Base-by-base conservation (phyloP, 30 jellyfish, hydroid and myxozoan species). In the Aurelia sp. region DNA sequence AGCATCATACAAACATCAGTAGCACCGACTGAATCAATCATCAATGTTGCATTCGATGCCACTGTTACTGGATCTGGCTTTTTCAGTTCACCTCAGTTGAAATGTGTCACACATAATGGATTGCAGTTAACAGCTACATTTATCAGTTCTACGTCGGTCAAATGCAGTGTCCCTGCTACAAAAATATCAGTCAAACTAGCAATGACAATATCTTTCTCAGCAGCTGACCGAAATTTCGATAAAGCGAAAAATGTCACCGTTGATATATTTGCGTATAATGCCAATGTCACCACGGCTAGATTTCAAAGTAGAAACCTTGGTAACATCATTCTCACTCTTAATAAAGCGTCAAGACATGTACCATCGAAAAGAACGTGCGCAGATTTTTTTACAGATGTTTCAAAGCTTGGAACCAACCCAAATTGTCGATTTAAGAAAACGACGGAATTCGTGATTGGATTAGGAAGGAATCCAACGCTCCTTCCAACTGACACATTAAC, bases 41-140 rank as follows among this genome's bases (percentile, higher is more conserved):
- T 63, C 40, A 41, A 52, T 66, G n/a, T 47, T 2, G 82, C 82
- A 4, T 62, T 64, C 31, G 83, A 48, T 1, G 70, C 77, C 7
- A 86, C 73, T 7, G 21, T 86, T 3, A 58, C 58, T 18, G 95
- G 95, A 5, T 10, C 44, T 4, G 76, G 66, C 41, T 86, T 86
- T 66, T n/a, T 70, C 31, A 57, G 53, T 55, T 71, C 84, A 30
- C 13, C 71, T 22, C 31, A 65, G 8, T 30, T 86, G 51, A 37
- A 22, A n/a, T 86, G 95, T 44, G 59, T 86, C 17, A 66, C 90
- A 65, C 37, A 80, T 18, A n/a, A 52, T n/a, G 88, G 88, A 8
- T 13, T 15, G 41, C 17, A 17, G 13, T 20, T 86, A 3, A 53
- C 44, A 13, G 95, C 95, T 9, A 75, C 90, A 8, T 74, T 4